Evolutionary conservation across 2,888 invertebrate genomes (phyloP).

Genomic region (Beris chalybata): DNA sequence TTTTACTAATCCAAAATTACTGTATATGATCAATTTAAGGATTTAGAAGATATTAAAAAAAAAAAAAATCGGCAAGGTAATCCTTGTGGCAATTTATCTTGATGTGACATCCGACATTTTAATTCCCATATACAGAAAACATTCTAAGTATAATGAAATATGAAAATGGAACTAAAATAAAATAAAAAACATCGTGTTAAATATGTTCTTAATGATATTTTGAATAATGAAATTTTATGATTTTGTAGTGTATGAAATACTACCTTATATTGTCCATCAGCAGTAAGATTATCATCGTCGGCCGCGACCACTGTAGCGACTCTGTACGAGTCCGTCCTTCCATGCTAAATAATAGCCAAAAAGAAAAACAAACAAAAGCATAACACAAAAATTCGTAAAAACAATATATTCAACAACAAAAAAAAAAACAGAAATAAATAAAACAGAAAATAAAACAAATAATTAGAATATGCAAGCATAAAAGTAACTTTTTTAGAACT

Average conservation of each 20-base stretch:
- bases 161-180: slow-evolving; percentile 5
- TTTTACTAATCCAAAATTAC: too few species aligned
- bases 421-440: slow-evolving; percentile 23
- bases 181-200: not conserved
- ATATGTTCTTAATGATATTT: too few species aligned
- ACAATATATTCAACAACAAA: slow-evolving; percentile 26
- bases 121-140: too few species aligned
- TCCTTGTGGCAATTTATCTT: too few species aligned
- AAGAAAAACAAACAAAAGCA: slow-evolving; percentile 40
- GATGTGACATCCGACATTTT: too few species aligned
- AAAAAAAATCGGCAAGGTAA: too few species aligned
- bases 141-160: too few species aligned
- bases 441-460: slow-evolving; percentile 3
- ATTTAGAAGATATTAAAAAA: too few species aligned
- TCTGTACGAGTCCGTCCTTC: slow-evolving; percentile 95
- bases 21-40: too few species aligned
- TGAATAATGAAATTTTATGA: not conserved
- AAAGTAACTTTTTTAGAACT: too few species aligned
- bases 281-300: slow-evolving; percentile 94
- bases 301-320: slow-evolving; percentile 91
- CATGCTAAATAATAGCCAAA: slow-evolving; percentile 68
- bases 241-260: slow-evolving; percentile 32
- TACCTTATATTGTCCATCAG: slow-evolving; percentile 92
- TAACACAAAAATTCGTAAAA: slow-evolving; percentile 29
- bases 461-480: not conserved